Evolutionary conservation across 2,797 vertebrate species (phyloP).

Genomic region (Ctenochaetus hawaiiensis): DNA sequence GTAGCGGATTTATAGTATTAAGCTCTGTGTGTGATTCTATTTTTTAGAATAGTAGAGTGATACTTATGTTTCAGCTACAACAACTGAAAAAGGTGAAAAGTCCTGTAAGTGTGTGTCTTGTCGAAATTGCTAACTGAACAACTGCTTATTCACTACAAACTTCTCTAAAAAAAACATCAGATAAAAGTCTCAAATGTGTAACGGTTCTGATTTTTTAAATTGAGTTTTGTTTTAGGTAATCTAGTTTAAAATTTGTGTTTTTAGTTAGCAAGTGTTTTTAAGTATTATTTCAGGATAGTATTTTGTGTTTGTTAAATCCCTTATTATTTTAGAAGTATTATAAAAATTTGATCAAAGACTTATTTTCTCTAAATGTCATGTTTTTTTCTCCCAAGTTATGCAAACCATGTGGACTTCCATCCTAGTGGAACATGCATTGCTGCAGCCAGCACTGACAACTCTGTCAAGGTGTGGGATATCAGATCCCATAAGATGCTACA

Average conservation of each 20-base stretch:
- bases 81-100: background rate
- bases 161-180: constrained; percentile 4
- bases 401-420: constrained; percentile 93
- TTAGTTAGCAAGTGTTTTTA: background rate
- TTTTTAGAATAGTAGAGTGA: background rate
- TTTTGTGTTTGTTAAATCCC: constrained; percentile 2
- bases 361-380: background rate
- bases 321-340: background rate
- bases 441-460: constrained; percentile 91
- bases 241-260: background rate
- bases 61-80: background rate
- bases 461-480: constrained; percentile 96
- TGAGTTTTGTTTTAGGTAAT: background rate
- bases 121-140: background rate
- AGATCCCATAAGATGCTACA: constrained; percentile 94
- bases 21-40: background rate
- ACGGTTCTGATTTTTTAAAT: background rate
- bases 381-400: constrained; percentile 84
- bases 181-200: background rate
- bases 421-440: constrained; percentile 94
- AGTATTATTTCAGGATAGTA: background rate
- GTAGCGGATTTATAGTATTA: background rate
- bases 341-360: background rate
- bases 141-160: background rate
- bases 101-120: background rate